Evolutionary conservation across 2,888 invertebrate genomes (phyloP), one percentile per base, ranked within the genome.

Genomic region (Morpho helenor): DNA sequence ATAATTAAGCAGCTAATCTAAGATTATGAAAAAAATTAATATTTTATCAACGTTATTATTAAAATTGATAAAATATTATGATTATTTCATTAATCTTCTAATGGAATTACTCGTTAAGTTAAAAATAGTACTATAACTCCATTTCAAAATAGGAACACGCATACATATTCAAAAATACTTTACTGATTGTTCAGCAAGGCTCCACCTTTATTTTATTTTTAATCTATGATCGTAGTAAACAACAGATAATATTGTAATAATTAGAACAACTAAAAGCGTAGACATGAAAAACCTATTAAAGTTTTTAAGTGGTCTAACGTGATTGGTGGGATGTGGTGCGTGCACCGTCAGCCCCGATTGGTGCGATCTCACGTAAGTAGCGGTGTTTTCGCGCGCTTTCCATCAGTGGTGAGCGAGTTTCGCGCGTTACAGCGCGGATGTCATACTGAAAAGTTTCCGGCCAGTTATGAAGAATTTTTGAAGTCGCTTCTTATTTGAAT

Each of bases 271-370:
- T 59, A 56, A 61, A 65, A 76, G 75, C 72, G 75, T 73, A 72
- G 74, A 87, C 87, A 86, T 74, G 83, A 80, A 82, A 87, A 87
- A 79, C 82, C 80, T 82, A 82, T 87, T 87, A 85, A 87, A 87
- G 74, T 82, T 82, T 84, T 82, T 74, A 79, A 87, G 84, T 84
- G 81, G 80, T 81, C 76, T 76, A 63, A 56, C 64, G 68, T 61
- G 75, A 87, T 88, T 89, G 87, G 89, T 61, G 64, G 60, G 31
- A 45, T 64, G 88, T 62, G 63, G 59, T 66, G 57, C 63, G 79
- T 76, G 84, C 82, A 82, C 64, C 73, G 74, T 55, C 52, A 63
- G 60, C 66, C 63, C 68, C 70, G 73, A 88, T 88, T 89, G 89
- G 89, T 63, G 65, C 72, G 57, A 55, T 52, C 51, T 52, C 58